Evolutionary conservation across 2,888 invertebrate species (phyloP), one percentile per base, ranked within the genome.

Genomic region (Stenodema calcarata): DNA sequence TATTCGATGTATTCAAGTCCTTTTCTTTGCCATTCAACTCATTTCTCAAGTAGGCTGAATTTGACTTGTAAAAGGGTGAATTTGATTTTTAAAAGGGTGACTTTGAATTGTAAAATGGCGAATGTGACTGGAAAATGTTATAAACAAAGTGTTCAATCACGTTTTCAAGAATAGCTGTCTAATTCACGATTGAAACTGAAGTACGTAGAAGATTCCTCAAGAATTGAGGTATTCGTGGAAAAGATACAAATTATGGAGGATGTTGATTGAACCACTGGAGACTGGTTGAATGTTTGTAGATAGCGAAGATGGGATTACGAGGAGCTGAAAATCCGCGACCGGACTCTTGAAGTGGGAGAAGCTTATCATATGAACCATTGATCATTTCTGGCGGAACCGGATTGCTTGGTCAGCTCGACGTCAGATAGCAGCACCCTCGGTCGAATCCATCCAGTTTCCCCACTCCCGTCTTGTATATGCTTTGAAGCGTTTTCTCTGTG

Each of bases 321-420:
- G 44, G 44, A 78, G 41, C 42, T 27, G 44, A 23, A 44, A 44
- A 35, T 42, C 42, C 78, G 78, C 27, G 82, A 62, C 35, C 42
- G 47, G 27, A 14, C 50, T 30, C 80, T 44, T 28, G 50, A 70
- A 82, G 82, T 23, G 42, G 82, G 50, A 23, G 44, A 82, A 82
- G 82, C 82, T 80, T 82, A 82, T 82, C 82, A 82, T 44, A 70
- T 82, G 82, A 69, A 70, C 82, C 82, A 82, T 82, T 82, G 82
- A 82, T 82, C 82, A 82, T 82, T 82, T 82, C 82, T 23, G 70
- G 54, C 28, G 30, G 7, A 44, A 16, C 44, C 50, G 30, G 80
- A 80, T 80, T 50, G 80, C 80, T 50, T 54, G 80, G 80, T 80
- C 80, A 80, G 80, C 80, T 30, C 78, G 42, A 27, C 54, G 50